Percentiles rank a stretch among this genome's conserved stretches.
Conservation (phyloP, 2,888 invertebrate genomes). For the Neria commutata region DNA sequence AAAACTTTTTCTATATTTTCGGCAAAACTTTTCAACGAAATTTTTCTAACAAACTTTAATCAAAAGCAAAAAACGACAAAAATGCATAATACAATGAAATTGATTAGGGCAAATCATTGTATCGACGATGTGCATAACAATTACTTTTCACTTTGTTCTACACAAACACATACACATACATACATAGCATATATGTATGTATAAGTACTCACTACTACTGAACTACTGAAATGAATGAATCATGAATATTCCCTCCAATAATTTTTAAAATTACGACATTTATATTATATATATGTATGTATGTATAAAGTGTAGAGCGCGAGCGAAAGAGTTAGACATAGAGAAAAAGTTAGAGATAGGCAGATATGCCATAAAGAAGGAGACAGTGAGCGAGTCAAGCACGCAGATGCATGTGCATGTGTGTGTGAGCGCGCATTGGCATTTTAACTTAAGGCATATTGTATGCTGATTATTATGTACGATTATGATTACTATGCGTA, state of each 20-base stretch:
- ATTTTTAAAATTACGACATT: slow-evolving; percentile 57
- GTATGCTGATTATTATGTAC: slow-evolving; percentile 7
- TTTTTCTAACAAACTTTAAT: too few relatives aligned
- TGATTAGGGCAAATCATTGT: neutral
- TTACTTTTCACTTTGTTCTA: neutral
- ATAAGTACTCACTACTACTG: too few relatives aligned
- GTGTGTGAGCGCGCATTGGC: neutral
- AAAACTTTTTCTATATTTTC: too few relatives aligned
- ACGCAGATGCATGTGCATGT: neutral
- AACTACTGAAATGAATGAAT: slow-evolving; percentile 42
- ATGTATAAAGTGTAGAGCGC: slow-evolving; percentile 26
- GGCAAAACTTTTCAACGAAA: too few relatives aligned
- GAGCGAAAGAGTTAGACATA: slow-evolving; percentile 27
- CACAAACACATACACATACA: too few relatives aligned
- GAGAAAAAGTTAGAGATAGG: slow-evolving; percentile 12
- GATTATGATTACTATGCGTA: neutral
- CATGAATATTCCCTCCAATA: slow-evolving; percentile 60
- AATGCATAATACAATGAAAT: neutral
- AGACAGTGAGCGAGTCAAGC: neutral
- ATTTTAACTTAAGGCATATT: neutral
- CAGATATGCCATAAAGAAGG: neutral
- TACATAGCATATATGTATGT: too few relatives aligned
- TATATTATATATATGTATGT: slow-evolving; percentile 15
- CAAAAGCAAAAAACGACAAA: neutral
- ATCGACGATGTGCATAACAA: too few relatives aligned